Evolutionary conservation across 2,797 vertebrate genomes (phyloP), one percentile per base, ranked within the genome.

Genomic region (Psittacula echo): DNA sequence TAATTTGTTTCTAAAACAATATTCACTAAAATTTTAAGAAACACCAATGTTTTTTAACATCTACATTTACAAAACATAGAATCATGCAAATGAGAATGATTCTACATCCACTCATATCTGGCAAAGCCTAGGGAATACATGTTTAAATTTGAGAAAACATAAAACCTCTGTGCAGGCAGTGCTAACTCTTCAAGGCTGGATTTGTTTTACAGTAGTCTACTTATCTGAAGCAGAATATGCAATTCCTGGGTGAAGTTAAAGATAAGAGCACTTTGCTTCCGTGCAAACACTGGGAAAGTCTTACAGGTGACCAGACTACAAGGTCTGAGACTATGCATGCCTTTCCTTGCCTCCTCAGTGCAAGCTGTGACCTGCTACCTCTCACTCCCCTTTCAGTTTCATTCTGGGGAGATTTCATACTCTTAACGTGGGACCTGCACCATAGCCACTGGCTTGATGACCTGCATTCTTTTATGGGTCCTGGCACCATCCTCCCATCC

Each of bases 351-450:
- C 51, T 72, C 27, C 8, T 2, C 13, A 22, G 34, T 6, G 32
- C 34, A 20, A 77, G 23, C 5, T 65, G 54, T 66, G 53, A 61
- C 48, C 48, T 74, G 60, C 30, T 32, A n/a, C 0, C 0, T 45
- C 24, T 54, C 24, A 37, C 3, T n/a, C 4, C 41, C 11, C 30
- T 62, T 73, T 56, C 47, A 37, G 15, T 66, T 82, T 93, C 1
- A 1, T 58, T 30, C 7, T 22, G 10, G 21, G 29, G 20, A 2
- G 4, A 8, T 58, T 85, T 72, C 29, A 39, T 4, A 1, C 24
- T 75, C 37, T 44, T 60, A 37, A 30, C 1, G 1, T 2, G 10
- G 34, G 16, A 61, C 24, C 8, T 56, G 21, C 0, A 0, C 79
- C 1, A 0, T 24, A 23, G 13, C n/a, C 61, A 54, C 19, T 18